A percentile compares a stretch with the other conserved stretches of the same genome.
These are phyloP conservation scores for Rhynchotus rufescens DNA, from an alignment of 2,797 vertebrate species.

Conservation along the genomic window DNA sequence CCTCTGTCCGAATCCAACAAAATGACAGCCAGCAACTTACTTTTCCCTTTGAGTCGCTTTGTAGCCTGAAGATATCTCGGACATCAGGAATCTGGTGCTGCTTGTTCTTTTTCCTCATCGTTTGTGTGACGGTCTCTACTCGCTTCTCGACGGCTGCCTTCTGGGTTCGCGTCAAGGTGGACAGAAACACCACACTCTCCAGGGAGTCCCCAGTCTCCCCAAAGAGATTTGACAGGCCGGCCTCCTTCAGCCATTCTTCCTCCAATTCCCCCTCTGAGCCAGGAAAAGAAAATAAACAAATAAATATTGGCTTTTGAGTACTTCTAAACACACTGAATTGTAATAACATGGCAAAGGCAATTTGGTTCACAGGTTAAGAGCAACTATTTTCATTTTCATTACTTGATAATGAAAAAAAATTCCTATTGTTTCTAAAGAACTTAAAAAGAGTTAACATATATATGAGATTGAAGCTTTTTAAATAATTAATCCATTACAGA, in stretches of 20 bases:
- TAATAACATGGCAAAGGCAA: neutral
- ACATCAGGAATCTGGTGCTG: conserved; percentile 92
- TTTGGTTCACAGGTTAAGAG: neutral
- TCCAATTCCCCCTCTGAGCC: conserved; percentile 93
- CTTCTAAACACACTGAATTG: neutral
- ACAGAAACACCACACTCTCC: conserved; percentile 88
- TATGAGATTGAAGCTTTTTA: neutral
- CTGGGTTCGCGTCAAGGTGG: conserved; percentile 92
- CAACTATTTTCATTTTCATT: neutral
- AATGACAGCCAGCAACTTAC: conserved; percentile 71
- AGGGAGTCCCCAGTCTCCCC: conserved; percentile 85
- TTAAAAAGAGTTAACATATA: neutral
- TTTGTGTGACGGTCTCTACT: conserved; percentile 89
- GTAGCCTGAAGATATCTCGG: conserved; percentile 92
- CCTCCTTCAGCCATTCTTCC: conserved; percentile 95
- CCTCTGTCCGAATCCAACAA: neutral
- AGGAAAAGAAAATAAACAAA: neutral
- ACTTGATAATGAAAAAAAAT: neutral
- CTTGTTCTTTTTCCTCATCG: conserved; percentile 90
- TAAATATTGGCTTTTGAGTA: neutral
- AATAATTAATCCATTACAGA: conserved; percentile 1
- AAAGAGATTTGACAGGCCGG: conserved; percentile 90
- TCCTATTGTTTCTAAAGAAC: neutral
- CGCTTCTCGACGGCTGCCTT: conserved; percentile 91
- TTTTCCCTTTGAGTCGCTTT: conserved; percentile 79